phyloP scores from a whole-genome alignment of 2,113 vertebrate species.

The Naja naja region DNA sequence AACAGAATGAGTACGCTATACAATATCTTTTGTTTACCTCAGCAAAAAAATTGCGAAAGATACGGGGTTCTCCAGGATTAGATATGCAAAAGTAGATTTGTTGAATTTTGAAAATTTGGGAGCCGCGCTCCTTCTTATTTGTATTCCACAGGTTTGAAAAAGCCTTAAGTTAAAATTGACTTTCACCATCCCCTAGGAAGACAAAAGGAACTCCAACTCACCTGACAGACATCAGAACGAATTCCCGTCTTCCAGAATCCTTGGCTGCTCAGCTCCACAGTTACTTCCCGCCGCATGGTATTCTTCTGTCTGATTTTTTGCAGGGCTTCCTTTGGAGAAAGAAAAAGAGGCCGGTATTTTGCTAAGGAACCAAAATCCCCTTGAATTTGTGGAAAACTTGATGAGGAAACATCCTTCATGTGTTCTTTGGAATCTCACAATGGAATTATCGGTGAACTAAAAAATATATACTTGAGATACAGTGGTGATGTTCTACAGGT shows the following conservation, averaged over 20 bases:
- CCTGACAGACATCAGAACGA: slow-evolving; percentile 98
- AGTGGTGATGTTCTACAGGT: too few species aligned
- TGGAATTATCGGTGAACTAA: background rate
- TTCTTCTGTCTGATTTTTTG: slow-evolving; percentile 99
- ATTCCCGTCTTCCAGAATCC: slow-evolving; percentile 99
- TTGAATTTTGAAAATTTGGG: background rate
- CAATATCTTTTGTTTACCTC: background rate
- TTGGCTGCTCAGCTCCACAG: slow-evolving; percentile 96
- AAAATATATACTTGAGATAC: background rate
- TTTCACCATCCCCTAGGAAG: background rate
- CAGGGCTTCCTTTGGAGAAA: slow-evolving; percentile 85
- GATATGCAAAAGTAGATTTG: background rate
- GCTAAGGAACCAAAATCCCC: background rate
- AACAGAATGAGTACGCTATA: background rate
- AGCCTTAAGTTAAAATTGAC: background rate
- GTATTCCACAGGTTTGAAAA: background rate
- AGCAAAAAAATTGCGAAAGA: background rate
- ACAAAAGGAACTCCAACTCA: slow-evolving; percentile 49
- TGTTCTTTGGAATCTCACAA: background rate
- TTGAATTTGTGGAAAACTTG: background rate
- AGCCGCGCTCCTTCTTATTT: background rate
- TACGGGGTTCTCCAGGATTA: background rate
- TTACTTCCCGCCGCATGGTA: slow-evolving; percentile 97
- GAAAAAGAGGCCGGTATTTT: background rate
- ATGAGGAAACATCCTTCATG: background rate